phyloP scores from a whole-genome alignment of 2,888 invertebrate species.

The Malthinus seriepunctatus region DNA sequence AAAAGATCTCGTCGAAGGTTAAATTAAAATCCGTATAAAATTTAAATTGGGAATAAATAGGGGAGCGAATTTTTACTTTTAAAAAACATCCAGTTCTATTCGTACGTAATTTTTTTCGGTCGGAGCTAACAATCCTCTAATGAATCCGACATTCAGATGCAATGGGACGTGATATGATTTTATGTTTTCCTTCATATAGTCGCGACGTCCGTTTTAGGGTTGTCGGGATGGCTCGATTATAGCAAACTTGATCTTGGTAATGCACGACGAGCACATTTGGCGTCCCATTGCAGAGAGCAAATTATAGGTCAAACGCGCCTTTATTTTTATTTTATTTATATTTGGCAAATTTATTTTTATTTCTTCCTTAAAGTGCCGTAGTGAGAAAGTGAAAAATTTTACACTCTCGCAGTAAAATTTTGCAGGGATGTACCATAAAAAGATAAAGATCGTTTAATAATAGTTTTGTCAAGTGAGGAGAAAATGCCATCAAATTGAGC shows the following conservation, averaged over 20 bases:
- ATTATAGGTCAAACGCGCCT: too few relatives aligned
- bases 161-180: slow-evolving; percentile 23
- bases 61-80: neutral
- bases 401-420: too few relatives aligned
- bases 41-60: neutral
- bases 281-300: neutral
- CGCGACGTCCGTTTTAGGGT: slow-evolving; percentile 16
- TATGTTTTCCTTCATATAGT: slow-evolving; percentile 16
- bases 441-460: too few relatives aligned
- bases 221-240: slow-evolving; percentile 7
- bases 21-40: neutral
- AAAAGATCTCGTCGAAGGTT: too few relatives aligned
- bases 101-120: slow-evolving; percentile 16
- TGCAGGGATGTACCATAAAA: too few relatives aligned
- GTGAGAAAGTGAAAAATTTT: too few relatives aligned
- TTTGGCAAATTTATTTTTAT: too few relatives aligned
- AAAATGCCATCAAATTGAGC: too few relatives aligned
- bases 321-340: too few relatives aligned
- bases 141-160: slow-evolving; percentile 22
- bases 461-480: too few relatives aligned
- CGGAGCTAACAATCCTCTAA: slow-evolving; percentile 20
- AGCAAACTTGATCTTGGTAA: slow-evolving; percentile 5
- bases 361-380: too few relatives aligned
- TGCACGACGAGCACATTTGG: neutral
- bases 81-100: slow-evolving; percentile 7